A percentile compares a stretch with the other conserved stretches of the same genome.
These are phyloP conservation scores for Furcula furcula DNA, from an alignment of 2,888 invertebrate species.

Conservation along the genomic window DNA sequence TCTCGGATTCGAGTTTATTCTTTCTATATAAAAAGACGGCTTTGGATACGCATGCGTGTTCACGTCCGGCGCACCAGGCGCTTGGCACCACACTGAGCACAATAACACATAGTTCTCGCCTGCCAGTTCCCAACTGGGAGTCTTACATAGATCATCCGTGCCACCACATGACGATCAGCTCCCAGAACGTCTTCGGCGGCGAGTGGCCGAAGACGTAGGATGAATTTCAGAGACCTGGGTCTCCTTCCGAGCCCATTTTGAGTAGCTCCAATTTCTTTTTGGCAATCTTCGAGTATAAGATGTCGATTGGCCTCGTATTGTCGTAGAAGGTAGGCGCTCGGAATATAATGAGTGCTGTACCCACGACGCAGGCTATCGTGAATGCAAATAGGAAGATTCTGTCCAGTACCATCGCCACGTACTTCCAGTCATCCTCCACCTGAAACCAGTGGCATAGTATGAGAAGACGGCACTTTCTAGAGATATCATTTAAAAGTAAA, in stretches of 20 bases:
- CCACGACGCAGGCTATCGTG: constrained; percentile 95
- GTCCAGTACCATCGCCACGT: constrained; percentile 97
- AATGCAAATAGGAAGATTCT: constrained; percentile 97
- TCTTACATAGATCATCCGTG: constrained; percentile 77
- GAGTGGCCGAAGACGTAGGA: constrained; percentile 86
- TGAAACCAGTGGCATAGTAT: constrained; percentile 55
- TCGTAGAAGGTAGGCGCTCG: constrained; percentile 96
- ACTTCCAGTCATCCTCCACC: constrained; percentile 99
- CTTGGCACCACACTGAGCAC: constrained; percentile 77
- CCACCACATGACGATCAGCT: constrained; percentile 82
- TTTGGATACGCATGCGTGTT: constrained; percentile 62
- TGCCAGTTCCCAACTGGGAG: constrained; percentile 64
- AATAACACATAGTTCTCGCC: constrained; percentile 67
- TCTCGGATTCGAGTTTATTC: constrained; percentile 57
- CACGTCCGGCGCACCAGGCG: constrained; percentile 70
- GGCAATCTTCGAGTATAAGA: constrained; percentile 94
- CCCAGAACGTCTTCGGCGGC: constrained; percentile 85
- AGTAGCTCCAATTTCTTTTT: constrained; percentile 94
- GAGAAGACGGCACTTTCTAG: background rate
- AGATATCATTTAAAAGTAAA: constrained; percentile 3
- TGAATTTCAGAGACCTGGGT: constrained; percentile 86
- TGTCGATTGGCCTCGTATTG: constrained; percentile 93
- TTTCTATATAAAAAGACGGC: constrained; percentile 74
- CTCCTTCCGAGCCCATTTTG: constrained; percentile 90
- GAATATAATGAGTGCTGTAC: constrained; percentile 93